Evolutionary conservation across 2,113 vertebrate species (phyloP).

Genomic region (Vimba vimba): DNA sequence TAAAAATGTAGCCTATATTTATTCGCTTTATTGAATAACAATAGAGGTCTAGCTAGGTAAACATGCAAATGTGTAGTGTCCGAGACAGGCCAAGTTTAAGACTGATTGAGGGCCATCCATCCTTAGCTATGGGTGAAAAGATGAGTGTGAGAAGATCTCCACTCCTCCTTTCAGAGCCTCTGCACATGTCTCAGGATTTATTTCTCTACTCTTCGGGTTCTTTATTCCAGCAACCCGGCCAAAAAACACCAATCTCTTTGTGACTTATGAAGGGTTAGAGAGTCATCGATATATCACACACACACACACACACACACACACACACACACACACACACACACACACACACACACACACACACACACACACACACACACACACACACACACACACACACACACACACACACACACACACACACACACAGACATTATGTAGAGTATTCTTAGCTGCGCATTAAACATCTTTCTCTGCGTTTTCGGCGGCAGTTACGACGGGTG

Average conservation of each 20-base stretch:
- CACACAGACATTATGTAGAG: not conserved
- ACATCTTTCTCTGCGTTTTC: too few relatives aligned
- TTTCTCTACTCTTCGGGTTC: conserved; percentile 36
- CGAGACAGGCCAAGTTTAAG: conserved; percentile 37
- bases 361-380: conserved; percentile 7
- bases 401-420: conserved; percentile 24
- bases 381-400: conserved; percentile 14
- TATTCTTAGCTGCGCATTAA: too few relatives aligned
- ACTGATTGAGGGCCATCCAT: conserved; percentile 62
- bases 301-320: conserved; percentile 1
- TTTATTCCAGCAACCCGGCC: conserved; percentile 32
- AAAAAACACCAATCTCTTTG: conserved; percentile 42
- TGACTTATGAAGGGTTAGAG: conserved; percentile 53
- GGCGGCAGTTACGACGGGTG: too few relatives aligned
- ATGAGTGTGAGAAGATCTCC: conserved; percentile 54
- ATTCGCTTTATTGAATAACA: not conserved
- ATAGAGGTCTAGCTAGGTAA: conserved; percentile 7
- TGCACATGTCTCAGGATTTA: conserved; percentile 57
- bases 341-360: too few relatives aligned
- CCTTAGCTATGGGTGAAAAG: conserved; percentile 53
- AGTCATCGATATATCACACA: conserved; percentile 52
- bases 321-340: not conserved
- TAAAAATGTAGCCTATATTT: not conserved
- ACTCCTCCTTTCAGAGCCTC: conserved; percentile 58
- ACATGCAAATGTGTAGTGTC: not conserved